Percentiles rank a stretch among this genome's conserved stretches.
Conservation (phyloP, 2,888 invertebrate species). For the Ceriagrion tenellum region DNA sequence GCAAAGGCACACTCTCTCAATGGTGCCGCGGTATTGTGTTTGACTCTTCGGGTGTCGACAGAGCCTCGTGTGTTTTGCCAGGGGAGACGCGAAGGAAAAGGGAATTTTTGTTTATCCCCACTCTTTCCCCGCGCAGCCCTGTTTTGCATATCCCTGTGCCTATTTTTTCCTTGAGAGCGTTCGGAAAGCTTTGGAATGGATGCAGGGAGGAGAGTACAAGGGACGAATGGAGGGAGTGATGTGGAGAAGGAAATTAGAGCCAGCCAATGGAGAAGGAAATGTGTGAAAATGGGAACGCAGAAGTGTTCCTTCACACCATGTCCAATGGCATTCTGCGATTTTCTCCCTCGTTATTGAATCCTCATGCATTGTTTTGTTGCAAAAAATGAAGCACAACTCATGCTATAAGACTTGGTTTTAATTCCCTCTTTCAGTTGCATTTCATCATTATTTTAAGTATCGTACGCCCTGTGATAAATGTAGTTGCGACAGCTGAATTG, state of each 20-base stretch:
- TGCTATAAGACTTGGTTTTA: too few species aligned
- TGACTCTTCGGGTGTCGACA: conserved; percentile 30
- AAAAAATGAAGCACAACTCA: too few species aligned
- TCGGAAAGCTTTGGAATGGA: neutral
- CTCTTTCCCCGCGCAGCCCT: neutral
- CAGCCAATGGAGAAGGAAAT: neutral
- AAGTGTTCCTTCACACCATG: too few species aligned
- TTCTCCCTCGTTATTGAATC: too few species aligned
- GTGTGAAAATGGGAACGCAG: neutral
- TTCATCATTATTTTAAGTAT: too few species aligned
- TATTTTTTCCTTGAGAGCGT: conserved; percentile 55
- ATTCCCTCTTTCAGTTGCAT: too few species aligned
- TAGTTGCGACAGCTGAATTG: too few species aligned
- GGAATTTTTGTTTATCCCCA: conserved; percentile 53
- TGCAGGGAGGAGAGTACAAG: neutral
- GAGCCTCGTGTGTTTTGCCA: conserved; percentile 35
- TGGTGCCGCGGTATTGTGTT: conserved; percentile 33
- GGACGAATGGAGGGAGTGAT: neutral
- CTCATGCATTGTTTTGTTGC: too few species aligned
- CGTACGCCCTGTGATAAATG: too few species aligned
- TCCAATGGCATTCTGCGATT: too few species aligned
- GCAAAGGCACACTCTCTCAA: neutral
- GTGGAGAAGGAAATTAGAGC: neutral
- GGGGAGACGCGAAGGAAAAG: conserved; percentile 48
- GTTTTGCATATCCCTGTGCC: neutral